phyloP scores from a whole-genome alignment of 2,888 invertebrate species.

The Monochamus alternatus region DNA sequence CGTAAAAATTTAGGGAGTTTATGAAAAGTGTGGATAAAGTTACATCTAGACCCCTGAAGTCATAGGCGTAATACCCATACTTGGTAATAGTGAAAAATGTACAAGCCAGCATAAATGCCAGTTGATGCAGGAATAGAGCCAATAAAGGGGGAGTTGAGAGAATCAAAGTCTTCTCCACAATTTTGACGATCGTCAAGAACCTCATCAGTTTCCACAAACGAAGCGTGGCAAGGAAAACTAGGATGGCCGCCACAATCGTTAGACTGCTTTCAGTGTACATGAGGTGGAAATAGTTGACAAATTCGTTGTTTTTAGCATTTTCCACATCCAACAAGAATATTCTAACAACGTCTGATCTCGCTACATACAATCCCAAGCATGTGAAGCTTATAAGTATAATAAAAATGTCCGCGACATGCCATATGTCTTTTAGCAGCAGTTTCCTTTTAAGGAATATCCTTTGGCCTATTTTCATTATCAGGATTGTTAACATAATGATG shows the following conservation, averaged over 20 bases:
- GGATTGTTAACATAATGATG: constrained; percentile 50
- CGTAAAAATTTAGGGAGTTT: constrained; percentile 50
- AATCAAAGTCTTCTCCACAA: constrained; percentile 60
- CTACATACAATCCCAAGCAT: constrained; percentile 52
- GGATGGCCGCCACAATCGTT: constrained; percentile 53
- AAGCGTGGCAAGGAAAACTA: constrained; percentile 61
- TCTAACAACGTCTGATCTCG: constrained; percentile 48
- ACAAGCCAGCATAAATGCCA: constrained; percentile 48
- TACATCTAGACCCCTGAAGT: constrained; percentile 49
- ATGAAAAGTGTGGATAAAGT: constrained; percentile 51
- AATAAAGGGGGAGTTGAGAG: constrained; percentile 51
- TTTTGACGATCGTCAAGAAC: constrained; percentile 58
- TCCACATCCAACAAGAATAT: constrained; percentile 51
- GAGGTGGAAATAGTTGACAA: constrained; percentile 60
- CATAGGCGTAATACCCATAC: constrained; percentile 40
- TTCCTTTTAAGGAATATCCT: constrained; percentile 49
- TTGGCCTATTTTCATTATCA: constrained; percentile 47
- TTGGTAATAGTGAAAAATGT: constrained; percentile 41
- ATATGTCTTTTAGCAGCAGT: constrained; percentile 52
- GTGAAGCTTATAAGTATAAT: constrained; percentile 56
- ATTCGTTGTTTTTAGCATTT: constrained; percentile 58
- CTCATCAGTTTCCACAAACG: constrained; percentile 62
- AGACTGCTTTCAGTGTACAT: constrained; percentile 56
- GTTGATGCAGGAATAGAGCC: constrained; percentile 53
- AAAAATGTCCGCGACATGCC: constrained; percentile 57